These are phyloP conservation scores for Unio delphinus DNA, from an alignment of 2,888 invertebrate species.

Conservation along the genomic window DNA sequence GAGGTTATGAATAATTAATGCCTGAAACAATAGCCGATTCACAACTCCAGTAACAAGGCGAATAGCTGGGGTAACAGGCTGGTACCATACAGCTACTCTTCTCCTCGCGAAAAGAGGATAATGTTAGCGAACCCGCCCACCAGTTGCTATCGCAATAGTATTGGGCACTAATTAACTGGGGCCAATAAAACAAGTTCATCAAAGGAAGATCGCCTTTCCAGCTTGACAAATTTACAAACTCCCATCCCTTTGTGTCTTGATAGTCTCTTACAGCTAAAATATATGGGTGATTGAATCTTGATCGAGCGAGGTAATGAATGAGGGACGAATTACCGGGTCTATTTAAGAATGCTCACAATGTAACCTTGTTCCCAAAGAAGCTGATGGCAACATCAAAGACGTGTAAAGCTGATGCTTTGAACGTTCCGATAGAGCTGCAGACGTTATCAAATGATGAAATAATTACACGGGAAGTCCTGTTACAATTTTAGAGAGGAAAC, in stretches of 20 bases:
- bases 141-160: background rate
- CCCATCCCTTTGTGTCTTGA: slow-evolving; percentile 25
- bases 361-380: slow-evolving; percentile 6
- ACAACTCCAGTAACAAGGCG: slow-evolving; percentile 1
- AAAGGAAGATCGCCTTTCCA: slow-evolving; percentile 20
- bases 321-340: slow-evolving; percentile 4
- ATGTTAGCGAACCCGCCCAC: background rate
- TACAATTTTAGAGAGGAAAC: background rate
- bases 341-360: background rate
- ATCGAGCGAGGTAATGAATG: slow-evolving; percentile 22
- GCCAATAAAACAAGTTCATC: slow-evolving; percentile 27
- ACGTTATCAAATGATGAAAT: background rate
- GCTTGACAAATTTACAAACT: slow-evolving; percentile 28
- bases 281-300: slow-evolving; percentile 16
- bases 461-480: background rate
- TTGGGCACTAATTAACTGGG: slow-evolving; percentile 18
- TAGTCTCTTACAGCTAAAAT: slow-evolving; percentile 15
- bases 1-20: slow-evolving; percentile 33
- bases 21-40: slow-evolving; percentile 28
- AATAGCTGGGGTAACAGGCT: slow-evolving; percentile 18
- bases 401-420: background rate
- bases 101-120: too few relatives aligned
- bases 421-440: background rate
- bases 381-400: slow-evolving; percentile 13
- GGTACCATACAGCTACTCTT: slow-evolving; percentile 1